These are phyloP conservation scores for Menidia menidia DNA, from an alignment of 2,797 vertebrate genomes.

Conservation along the genomic window DNA sequence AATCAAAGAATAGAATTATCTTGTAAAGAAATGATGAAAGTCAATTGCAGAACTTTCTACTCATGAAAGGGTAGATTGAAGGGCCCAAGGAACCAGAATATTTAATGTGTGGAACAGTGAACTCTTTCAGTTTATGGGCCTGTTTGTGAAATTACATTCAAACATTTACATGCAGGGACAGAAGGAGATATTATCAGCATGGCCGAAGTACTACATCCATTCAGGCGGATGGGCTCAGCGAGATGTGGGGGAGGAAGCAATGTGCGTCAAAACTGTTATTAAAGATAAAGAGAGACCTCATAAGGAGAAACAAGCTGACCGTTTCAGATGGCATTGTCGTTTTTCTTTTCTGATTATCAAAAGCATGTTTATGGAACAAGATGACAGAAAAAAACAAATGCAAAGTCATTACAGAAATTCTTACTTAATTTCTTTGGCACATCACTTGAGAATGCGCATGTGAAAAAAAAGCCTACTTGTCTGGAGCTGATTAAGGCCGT, in stretches of 20 bases:
- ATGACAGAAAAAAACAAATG: constrained; percentile 57
- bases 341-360: constrained; percentile 66
- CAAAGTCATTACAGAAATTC: constrained; percentile 45
- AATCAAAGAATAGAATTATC: background rate
- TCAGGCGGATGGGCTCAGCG: background rate
- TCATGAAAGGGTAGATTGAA: background rate
- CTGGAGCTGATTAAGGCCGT: constrained; percentile 49
- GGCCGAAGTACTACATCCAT: constrained; percentile 53
- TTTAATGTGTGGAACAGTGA: constrained; percentile 76
- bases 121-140: constrained; percentile 73
- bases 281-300: constrained; percentile 44
- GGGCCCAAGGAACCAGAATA: constrained; percentile 67
- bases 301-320: constrained; percentile 2
- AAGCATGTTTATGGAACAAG: constrained; percentile 59
- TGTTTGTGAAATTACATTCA: constrained; percentile 67
- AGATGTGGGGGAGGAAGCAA: constrained; percentile 38
- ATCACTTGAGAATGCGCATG: constrained; percentile 26
- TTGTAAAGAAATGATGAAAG: background rate
- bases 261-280: constrained; percentile 64
- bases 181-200: constrained; percentile 70
- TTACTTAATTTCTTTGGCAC: constrained; percentile 32
- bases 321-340: constrained; percentile 50
- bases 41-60: background rate
- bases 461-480: constrained; percentile 9
- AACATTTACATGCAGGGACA: constrained; percentile 72